Conservation (phyloP, 2,888 invertebrate species). For the Ectemnius cavifrons region DNA sequence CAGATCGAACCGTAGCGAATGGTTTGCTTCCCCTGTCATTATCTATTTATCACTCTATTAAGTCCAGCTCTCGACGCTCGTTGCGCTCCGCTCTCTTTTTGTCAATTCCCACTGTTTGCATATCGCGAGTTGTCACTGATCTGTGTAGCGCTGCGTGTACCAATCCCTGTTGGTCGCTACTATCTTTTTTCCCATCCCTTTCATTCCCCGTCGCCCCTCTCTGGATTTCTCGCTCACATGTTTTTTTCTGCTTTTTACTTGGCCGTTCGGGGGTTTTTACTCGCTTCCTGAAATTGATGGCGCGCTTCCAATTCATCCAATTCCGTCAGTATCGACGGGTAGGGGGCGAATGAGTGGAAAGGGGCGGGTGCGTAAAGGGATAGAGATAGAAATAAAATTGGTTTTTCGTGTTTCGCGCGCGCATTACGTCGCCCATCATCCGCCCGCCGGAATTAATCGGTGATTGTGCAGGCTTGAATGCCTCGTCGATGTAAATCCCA, state of each 20-base stretch:
- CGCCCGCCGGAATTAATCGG: too few species aligned
- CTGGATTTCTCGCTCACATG: background rate
- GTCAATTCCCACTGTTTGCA: constrained; percentile 37
- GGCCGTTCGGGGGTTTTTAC: constrained; percentile 8
- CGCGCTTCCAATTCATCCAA: constrained; percentile 39
- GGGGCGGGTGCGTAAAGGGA: background rate
- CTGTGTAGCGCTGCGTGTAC: background rate
- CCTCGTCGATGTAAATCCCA: too few species aligned
- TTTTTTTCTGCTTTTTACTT: constrained; percentile 6
- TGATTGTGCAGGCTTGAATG: too few species aligned
- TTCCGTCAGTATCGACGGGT: constrained; percentile 22
- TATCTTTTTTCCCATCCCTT: too few species aligned
- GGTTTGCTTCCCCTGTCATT: constrained; percentile 29
- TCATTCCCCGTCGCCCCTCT: too few species aligned
- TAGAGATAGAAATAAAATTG: background rate
- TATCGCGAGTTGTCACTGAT: constrained; percentile 26
- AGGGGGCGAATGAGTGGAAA: background rate
- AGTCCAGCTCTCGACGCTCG: constrained; percentile 24
- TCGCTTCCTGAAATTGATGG: constrained; percentile 34
- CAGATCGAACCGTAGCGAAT: constrained; percentile 13
- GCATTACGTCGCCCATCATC: too few species aligned
- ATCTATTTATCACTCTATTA: constrained; percentile 56
- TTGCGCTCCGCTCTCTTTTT: constrained; percentile 18
- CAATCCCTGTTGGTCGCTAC: too few species aligned
- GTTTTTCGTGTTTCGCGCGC: constrained; percentile 4